Evolutionary conservation across 64 coral and sea anemone genomes (phyloP), one percentile per base, ranked within the genome.

Genomic region (Astreopora myriophthalma): DNA sequence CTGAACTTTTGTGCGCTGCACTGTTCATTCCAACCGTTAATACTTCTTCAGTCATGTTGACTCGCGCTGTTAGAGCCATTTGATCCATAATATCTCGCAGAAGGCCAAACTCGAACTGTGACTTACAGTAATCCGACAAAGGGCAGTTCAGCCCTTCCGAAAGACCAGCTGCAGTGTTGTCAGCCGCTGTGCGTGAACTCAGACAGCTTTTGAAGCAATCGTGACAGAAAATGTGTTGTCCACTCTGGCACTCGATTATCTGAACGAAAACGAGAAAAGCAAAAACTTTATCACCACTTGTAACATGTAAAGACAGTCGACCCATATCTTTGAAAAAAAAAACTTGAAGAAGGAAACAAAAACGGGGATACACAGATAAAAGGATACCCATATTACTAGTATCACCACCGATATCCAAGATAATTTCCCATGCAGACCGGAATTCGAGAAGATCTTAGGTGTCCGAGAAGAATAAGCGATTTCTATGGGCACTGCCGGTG

Each of bases 121-220:
- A 92, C 23, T 34, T 35, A 67, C 90, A 92, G 23, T 29, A 20
- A 11, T 66, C 9, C 35, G 33, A 17, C 6, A 92, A 49, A 48
- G 90, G 90, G 86, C 90, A 92, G 3, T 34, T 55, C 22, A 75
- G 60, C 4, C 79, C 33, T 22, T 71, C 68, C 13, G 30, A 32
- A 17, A 39, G 22, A 5, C 79, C 79, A 64, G 20, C 11, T n/a
- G 44, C 52, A 3, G 37, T 14, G 13, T 75, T 63, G 11, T 11
- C 0, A 22, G 26, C 51, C 11, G 58, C 22, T 28, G 38, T 44
- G 32, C 39, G 32, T 25, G 81, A 63, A 20, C 13, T 28, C 44
- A 92, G 0, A 29, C 52, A 92, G 24, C 14, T 25, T 48, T 32
- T 46, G 6, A 86, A 6, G 42, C 90, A 92, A 55, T 29, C 6